Base-by-base conservation (phyloP, 1,140 invertebrate genomes). In the Cylas formicarius region DNA sequence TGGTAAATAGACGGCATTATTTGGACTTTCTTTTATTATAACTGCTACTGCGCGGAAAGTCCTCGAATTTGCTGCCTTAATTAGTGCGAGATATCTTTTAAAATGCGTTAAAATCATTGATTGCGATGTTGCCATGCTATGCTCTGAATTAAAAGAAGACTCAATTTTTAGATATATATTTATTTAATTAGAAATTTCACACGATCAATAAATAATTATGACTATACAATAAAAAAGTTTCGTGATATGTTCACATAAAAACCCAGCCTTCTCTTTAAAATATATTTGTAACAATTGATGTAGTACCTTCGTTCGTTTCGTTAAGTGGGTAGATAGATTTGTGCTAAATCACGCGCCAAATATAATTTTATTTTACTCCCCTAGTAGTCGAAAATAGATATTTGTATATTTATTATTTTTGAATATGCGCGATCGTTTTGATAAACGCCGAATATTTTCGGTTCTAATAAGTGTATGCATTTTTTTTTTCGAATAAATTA, bases 331-430 rank as follows among this genome's bases (percentile, higher is more conserved):
- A 37, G 14, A 37, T 33, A 46, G 33, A 50, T 42, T 28, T 46
- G 35, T 27, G 17, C 28, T 48, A 49, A 32, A 37, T 46, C 50
- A 50, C 54, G 51, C 52, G 55, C 54, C 49, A 53, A 55, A 54
- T 55, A 55, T 50, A 53, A 55, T 50, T 41, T 44, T 48, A 37
- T 53, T n/a, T n/a, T n/a, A n/a, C n/a, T n/a, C 42, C 45, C 48
- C 52, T 55, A 55, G 42, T 20, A 53, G 44, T 57, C 55, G 57
- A 59, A 59, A 59, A 59, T 55, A 59, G 56, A 58, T 58, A 58
- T 57, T 55, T 43, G 39, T 48, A 54, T 52, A 48, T 17, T 36
- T 45, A 52, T 51, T 56, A 37, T 41, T 35, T 52, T 38, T 53
- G 38, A 48, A 44, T 54, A 33, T 47, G n/a, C n/a, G n/a, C n/a